A percentile compares a stretch with the other conserved stretches of the same genome.
These are phyloP conservation scores for Ceratina calcarata DNA, from an alignment of 1,140 invertebrate species.

Conservation along the genomic window DNA sequence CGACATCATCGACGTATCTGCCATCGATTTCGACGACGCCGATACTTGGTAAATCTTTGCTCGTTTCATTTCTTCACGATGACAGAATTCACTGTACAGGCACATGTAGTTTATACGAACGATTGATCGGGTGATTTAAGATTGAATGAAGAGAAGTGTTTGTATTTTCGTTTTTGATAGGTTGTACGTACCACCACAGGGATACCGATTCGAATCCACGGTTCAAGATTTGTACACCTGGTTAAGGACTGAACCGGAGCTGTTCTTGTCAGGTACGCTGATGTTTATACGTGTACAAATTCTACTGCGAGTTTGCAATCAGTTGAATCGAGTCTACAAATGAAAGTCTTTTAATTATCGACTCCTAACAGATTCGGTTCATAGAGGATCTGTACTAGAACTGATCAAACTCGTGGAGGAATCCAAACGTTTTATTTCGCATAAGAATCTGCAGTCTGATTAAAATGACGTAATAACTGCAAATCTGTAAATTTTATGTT, in stretches of 20 bases:
- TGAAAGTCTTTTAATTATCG: neutral
- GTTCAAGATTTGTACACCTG: slow-evolving; percentile 57
- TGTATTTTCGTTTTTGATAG: slow-evolving; percentile 34
- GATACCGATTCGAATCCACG: slow-evolving; percentile 32
- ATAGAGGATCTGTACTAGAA: too few species aligned
- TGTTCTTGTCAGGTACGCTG: slow-evolving; percentile 34
- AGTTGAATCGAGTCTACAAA: neutral
- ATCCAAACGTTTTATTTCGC: too few species aligned
- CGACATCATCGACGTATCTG: slow-evolving; percentile 46
- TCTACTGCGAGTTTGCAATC: too few species aligned
- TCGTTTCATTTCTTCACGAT: neutral
- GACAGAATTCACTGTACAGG: neutral
- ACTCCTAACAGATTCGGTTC: neutral
- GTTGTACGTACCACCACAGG: slow-evolving; percentile 53
- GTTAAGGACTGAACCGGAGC: slow-evolving; percentile 54
- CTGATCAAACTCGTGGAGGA: too few species aligned
- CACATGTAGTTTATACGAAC: too few species aligned
- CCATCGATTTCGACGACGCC: slow-evolving; percentile 32
- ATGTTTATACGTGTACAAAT: too few species aligned
- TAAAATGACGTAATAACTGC: too few species aligned
- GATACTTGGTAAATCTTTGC: slow-evolving; percentile 41
- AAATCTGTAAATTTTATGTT: slow-evolving; percentile 9
- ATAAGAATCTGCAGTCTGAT: too few species aligned
- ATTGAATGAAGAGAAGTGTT: neutral
- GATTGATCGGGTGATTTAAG: too few species aligned